These are phyloP conservation scores for Orussus abietinus DNA, from an alignment of 1,140 invertebrate species.

Conservation along the genomic window DNA sequence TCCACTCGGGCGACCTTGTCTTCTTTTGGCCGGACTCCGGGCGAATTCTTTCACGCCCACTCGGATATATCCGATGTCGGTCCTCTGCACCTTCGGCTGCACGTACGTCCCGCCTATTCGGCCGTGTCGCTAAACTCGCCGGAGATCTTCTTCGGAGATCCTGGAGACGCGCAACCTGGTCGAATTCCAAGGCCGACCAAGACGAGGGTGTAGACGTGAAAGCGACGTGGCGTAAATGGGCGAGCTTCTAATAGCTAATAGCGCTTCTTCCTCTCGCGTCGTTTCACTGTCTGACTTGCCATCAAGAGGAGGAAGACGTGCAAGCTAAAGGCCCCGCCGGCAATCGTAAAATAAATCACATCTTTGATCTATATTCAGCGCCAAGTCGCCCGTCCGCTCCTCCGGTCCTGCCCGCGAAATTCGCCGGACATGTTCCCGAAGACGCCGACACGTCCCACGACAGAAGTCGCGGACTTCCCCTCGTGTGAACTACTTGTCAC, in stretches of 20 bases:
- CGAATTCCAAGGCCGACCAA: constrained; percentile 14
- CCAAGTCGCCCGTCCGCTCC: not conserved
- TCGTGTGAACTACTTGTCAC: too few species aligned
- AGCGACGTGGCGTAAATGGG: constrained; percentile 13
- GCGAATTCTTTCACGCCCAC: constrained; percentile 18
- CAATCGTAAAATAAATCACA: constrained; percentile 46
- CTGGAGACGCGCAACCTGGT: constrained; percentile 16
- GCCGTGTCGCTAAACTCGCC: constrained; percentile 9
- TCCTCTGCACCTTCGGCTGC: constrained; percentile 12
- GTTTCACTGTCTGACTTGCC: constrained; percentile 22
- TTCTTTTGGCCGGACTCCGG: constrained; percentile 2
- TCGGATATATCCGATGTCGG: too few species aligned
- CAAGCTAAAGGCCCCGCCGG: constrained; percentile 9
- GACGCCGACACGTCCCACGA: too few species aligned
- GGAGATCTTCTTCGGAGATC: too few species aligned
- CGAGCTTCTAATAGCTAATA: constrained; percentile 35
- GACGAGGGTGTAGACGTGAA: constrained; percentile 3
- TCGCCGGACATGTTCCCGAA: too few species aligned
- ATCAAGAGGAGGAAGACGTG: not conserved
- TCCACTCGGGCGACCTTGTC: constrained; percentile 14
- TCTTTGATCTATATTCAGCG: constrained; percentile 49
- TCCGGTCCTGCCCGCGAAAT: too few species aligned
- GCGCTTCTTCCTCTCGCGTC: constrained; percentile 19
- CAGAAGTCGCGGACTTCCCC: too few species aligned
- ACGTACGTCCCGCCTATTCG: constrained; percentile 1